Conservation (phyloP, 2,797 vertebrate species). For the Parotocinclus haroldoi region DNA sequence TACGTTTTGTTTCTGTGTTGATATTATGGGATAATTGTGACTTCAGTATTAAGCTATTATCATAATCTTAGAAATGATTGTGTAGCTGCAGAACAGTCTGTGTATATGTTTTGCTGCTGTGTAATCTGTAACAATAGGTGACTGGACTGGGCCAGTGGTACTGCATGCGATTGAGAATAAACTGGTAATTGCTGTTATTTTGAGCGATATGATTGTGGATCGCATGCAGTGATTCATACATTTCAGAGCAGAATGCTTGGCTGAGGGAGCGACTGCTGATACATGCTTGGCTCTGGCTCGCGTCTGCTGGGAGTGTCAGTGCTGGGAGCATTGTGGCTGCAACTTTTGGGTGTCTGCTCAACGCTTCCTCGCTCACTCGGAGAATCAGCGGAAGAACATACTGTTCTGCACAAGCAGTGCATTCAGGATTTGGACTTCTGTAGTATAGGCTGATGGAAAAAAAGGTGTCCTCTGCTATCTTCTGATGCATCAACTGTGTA, state of each 20-base stretch:
- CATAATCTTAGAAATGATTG: no score
- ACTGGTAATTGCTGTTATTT: conserved; percentile 24
- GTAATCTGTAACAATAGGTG: neutral
- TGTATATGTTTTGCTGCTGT: neutral
- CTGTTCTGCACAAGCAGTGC: conserved; percentile 23
- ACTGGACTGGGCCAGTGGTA: neutral
- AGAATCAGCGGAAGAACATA: conserved; percentile 21
- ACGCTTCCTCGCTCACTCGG: conserved; percentile 29
- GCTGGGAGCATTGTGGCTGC: conserved; percentile 35
- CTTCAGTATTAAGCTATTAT: no score
- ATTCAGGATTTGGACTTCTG: conserved; percentile 10
- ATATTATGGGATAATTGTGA: no score
- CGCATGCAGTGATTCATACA: conserved; percentile 24
- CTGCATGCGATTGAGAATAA: conserved; percentile 6
- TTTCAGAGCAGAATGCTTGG: conserved; percentile 5
- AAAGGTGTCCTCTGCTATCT: neutral
- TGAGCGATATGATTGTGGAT: neutral
- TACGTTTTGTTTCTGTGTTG: no score
- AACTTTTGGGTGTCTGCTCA: conserved; percentile 38
- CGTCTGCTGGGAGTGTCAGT: conserved; percentile 15
- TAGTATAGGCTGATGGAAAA: neutral
- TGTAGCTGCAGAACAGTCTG: neutral
- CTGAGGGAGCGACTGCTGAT: conserved; percentile 6
- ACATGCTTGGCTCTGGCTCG: conserved; percentile 12
- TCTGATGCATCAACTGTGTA: no score